Percentiles rank a stretch among this genome's conserved stretches.
Evolutionary conservation across 2,888 invertebrate species (phyloP).

Genomic region (Lordiphosa andalusiaca): DNA sequence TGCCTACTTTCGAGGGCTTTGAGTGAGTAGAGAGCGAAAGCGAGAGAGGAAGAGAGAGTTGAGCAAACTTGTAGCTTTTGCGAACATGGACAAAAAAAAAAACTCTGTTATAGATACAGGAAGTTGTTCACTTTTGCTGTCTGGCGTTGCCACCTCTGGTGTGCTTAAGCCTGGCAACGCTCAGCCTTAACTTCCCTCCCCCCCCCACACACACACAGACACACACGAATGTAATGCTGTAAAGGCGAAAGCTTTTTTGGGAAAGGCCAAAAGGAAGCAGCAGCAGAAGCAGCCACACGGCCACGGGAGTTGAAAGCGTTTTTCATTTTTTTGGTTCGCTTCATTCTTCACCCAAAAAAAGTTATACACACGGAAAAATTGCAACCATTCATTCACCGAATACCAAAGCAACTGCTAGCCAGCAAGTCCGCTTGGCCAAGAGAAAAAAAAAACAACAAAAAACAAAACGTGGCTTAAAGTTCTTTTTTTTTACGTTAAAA

Average conservation of each 20-base stretch:
- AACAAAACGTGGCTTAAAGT: not conserved
- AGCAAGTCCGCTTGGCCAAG: slow-evolving; percentile 6
- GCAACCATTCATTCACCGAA: slow-evolving; percentile 75
- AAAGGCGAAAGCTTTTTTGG: slow-evolving; percentile 34
- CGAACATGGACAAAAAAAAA: slow-evolving; percentile 14
- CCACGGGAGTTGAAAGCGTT: slow-evolving; percentile 27
- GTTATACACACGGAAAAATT: slow-evolving; percentile 77
- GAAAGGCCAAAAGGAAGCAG: slow-evolving; percentile 38
- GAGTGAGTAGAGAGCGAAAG: slow-evolving; percentile 2
- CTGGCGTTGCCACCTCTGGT: slow-evolving; percentile 57
- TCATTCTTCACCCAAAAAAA: slow-evolving; percentile 45
- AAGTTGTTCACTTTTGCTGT: slow-evolving; percentile 26
- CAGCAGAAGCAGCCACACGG: slow-evolving; percentile 28
- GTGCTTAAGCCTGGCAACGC: slow-evolving; percentile 20
- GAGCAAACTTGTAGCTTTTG: slow-evolving; percentile 59
- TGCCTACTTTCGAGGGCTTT: slow-evolving; percentile 62
- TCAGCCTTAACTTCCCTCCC: slow-evolving; percentile 13
- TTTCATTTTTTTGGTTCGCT: slow-evolving; percentile 25
- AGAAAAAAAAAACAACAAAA: slow-evolving; percentile 6
- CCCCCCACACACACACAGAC: not conserved
- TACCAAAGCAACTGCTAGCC: slow-evolving; percentile 42
- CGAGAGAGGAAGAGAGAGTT: slow-evolving; percentile 10
- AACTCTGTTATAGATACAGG: slow-evolving; percentile 64
- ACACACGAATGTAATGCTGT: slow-evolving; percentile 8
- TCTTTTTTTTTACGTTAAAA: slow-evolving; percentile 1